Evolutionary conservation across 2,888 invertebrate genomes (phyloP).

Genomic region (Patella caerulea): DNA sequence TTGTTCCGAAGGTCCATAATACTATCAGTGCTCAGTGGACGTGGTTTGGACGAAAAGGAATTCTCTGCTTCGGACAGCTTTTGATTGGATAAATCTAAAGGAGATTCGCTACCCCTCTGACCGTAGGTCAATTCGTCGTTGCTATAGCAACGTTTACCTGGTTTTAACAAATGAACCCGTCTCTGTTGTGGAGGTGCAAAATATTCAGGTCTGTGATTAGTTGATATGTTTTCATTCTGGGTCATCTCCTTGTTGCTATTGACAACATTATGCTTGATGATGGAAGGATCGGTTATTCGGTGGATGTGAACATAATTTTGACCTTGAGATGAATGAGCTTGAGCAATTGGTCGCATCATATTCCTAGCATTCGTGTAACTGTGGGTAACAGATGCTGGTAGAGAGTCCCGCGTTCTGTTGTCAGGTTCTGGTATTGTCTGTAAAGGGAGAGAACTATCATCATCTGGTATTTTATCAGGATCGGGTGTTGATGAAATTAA

Average conservation of each 20-base stretch:
- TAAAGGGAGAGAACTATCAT: constrained; percentile 25
- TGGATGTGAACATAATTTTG: constrained; percentile 3
- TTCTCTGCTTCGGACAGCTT: neutral
- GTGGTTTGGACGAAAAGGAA: neutral
- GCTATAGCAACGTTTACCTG: neutral
- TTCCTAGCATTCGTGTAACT: neutral
- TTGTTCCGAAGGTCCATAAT: neutral
- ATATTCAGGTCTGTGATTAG: constrained; percentile 8
- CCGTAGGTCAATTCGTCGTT: neutral
- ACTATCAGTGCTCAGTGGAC: neutral
- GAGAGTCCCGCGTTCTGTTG: neutral
- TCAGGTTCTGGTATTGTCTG: constrained; percentile 23
- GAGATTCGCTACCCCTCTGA: neutral
- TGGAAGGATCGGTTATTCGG: neutral
- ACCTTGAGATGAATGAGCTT: neutral
- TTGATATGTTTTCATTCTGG: neutral
- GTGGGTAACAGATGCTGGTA: neutral
- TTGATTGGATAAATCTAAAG: neutral
- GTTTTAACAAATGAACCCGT: neutral
- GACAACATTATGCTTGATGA: neutral
- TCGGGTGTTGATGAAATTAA: constrained; percentile 64
- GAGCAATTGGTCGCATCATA: constrained; percentile 1
- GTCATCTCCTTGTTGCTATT: neutral
- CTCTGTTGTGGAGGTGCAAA: neutral
- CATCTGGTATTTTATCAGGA: constrained; percentile 48